Evolutionary conservation across 2,888 invertebrate species (phyloP).

Genomic region (Apodemia duryi): DNA sequence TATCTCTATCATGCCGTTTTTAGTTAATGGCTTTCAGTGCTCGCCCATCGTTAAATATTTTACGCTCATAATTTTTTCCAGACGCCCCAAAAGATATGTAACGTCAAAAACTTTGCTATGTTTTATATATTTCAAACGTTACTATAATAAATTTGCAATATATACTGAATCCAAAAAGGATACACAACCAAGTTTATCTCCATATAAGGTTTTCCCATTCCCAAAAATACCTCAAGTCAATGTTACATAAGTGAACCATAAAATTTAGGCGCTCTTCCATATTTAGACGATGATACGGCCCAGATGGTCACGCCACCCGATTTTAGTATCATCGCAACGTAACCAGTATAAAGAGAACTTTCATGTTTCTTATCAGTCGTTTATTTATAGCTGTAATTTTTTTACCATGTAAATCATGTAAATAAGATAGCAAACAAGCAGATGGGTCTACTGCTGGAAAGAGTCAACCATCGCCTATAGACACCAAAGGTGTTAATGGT

Average conservation of each 20-base stretch:
- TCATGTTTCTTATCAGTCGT: slow-evolving; percentile 36
- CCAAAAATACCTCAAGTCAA: slow-evolving; percentile 36
- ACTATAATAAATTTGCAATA: neutral
- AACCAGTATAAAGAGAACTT: slow-evolving; percentile 52
- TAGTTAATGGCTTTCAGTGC: too few relatives aligned
- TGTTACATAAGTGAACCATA: slow-evolving; percentile 58
- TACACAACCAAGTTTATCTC: neutral
- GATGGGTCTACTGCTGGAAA: too few relatives aligned
- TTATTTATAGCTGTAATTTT: neutral
- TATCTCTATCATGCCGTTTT: too few relatives aligned
- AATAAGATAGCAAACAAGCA: too few relatives aligned
- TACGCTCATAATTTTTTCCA: too few relatives aligned
- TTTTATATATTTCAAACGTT: neutral
- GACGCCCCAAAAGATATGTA: too few relatives aligned
- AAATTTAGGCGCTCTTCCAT: slow-evolving; percentile 65
- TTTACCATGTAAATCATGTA: too few relatives aligned
- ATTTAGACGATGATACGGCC: slow-evolving; percentile 71
- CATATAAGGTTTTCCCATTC: slow-evolving; percentile 25
- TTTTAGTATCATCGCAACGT: slow-evolving; percentile 70
- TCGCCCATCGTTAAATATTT: too few relatives aligned
- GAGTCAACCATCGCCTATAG: too few relatives aligned
- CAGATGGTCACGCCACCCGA: slow-evolving; percentile 74
- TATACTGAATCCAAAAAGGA: neutral
- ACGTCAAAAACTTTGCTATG: too few relatives aligned
- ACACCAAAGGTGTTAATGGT: too few relatives aligned